Percentiles rank a stretch among this genome's conserved stretches.
phyloP scores from a whole-genome alignment of 1,140 invertebrate genomes.

The Drosophila seguyi region DNA sequence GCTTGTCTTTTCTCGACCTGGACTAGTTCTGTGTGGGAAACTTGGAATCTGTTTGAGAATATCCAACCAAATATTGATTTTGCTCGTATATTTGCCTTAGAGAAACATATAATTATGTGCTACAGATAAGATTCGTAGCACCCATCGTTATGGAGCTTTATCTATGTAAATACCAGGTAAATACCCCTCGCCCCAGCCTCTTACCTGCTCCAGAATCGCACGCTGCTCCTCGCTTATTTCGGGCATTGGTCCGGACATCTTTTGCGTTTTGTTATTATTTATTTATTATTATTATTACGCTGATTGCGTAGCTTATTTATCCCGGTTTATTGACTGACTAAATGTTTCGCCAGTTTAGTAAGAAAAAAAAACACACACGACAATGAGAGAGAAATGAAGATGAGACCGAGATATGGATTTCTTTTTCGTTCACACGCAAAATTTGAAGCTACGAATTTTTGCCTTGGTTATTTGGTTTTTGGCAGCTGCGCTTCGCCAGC shows the following conservation, averaged over 20 bases:
- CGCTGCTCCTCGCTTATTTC: constrained; percentile 73
- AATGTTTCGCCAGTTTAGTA: constrained; percentile 48
- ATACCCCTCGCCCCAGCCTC: constrained; percentile 2
- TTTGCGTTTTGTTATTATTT: constrained; percentile 36
- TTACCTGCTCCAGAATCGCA: constrained; percentile 72
- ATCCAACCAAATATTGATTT: constrained; percentile 3
- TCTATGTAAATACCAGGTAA: not conserved
- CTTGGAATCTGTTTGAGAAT: not conserved
- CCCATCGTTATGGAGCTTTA: not conserved
- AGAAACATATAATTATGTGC: not conserved
- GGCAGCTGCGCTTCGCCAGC: constrained; percentile 32
- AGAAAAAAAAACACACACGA: constrained; percentile 1
- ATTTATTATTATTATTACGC: constrained; percentile 25
- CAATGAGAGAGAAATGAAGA: constrained; percentile 6
- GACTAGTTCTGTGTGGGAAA: not conserved
- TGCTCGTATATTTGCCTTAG: not conserved
- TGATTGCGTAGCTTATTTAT: constrained; percentile 25
- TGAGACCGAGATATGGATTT: constrained; percentile 50
- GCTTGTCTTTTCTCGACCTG: not conserved
- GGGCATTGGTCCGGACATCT: constrained; percentile 71
- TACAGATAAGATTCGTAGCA: not conserved
- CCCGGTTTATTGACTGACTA: constrained; percentile 27
- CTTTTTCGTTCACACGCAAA: constrained; percentile 69
- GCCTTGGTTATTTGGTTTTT: constrained; percentile 44
- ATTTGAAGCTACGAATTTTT: constrained; percentile 20